Conservation (phyloP, 2,113 vertebrate genomes). For the Erythrocercus mccallii region DNA sequence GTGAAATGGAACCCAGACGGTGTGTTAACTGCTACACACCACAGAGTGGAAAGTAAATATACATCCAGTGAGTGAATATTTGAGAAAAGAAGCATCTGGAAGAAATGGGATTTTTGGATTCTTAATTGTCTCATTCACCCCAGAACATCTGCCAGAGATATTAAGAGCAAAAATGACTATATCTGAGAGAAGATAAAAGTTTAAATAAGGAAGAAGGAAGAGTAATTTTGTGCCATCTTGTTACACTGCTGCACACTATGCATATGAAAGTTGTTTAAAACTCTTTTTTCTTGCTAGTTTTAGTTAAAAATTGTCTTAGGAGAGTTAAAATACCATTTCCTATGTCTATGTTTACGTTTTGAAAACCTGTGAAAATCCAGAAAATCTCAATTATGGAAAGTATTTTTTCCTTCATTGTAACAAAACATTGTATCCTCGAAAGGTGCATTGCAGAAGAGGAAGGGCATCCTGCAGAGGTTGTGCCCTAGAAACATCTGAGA, state of each 20-base stretch:
- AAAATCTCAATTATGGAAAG: not conserved
- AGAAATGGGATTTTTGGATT: slow-evolving; percentile 59
- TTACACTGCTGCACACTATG: not conserved
- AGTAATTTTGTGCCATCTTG: not conserved
- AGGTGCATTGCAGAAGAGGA: not conserved
- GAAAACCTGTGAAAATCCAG: not conserved
- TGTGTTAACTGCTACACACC: slow-evolving; percentile 46
- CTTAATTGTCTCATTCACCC: slow-evolving; percentile 71
- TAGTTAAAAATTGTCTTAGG: not conserved
- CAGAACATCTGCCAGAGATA: slow-evolving; percentile 70
- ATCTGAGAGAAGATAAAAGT: slow-evolving; percentile 30
- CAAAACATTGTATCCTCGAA: not conserved
- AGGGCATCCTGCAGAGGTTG: not conserved
- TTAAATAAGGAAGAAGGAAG: slow-evolving; percentile 30
- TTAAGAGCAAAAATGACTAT: slow-evolving; percentile 48
- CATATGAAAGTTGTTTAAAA: not conserved
- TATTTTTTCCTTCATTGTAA: not conserved
- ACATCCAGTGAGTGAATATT: slow-evolving; percentile 63
- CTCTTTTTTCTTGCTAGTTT: not conserved
- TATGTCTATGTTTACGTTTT: not conserved
- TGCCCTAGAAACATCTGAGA: not conserved
- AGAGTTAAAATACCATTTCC: not conserved
- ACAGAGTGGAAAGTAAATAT: slow-evolving; percentile 59
- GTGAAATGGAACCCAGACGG: slow-evolving; percentile 56
- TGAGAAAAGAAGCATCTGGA: slow-evolving; percentile 74